These are phyloP conservation scores for Lanius ludovicianus DNA, from an alignment of 2,113 vertebrate species.

Conservation along the genomic window DNA sequence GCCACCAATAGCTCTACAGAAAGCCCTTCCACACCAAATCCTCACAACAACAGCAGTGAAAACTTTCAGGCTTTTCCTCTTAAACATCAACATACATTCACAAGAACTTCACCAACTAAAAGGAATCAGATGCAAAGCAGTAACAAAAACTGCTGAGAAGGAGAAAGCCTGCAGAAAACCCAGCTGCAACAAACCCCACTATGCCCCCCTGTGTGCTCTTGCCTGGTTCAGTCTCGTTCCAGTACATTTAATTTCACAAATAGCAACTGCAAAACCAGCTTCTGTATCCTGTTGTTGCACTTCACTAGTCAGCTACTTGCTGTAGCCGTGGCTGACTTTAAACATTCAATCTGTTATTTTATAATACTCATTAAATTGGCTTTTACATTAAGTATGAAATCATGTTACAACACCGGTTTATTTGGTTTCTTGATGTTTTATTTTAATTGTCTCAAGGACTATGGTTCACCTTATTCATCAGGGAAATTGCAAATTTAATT, in stretches of 20 bases:
- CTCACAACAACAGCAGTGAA: not conserved
- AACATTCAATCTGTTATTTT: not conserved
- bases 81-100: not conserved
- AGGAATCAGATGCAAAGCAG: not conserved
- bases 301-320: not conserved
- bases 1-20: not conserved
- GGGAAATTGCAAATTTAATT: not conserved
- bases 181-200: not conserved
- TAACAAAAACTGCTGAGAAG: not conserved
- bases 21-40: not conserved
- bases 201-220: not conserved
- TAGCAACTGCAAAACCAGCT: not conserved
- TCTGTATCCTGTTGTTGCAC: not conserved
- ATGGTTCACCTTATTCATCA: not conserved
- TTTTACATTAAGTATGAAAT: not conserved
- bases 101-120: not conserved
- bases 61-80: not conserved
- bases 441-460: not conserved
- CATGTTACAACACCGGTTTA: not conserved
- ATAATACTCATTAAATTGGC: not conserved
- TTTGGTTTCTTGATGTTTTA: not conserved
- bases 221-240: not conserved
- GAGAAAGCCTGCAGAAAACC: not conserved
- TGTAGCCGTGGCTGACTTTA: not conserved
- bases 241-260: constrained; percentile 2